These are phyloP conservation scores for Amphimallon solstitiale DNA, from an alignment of 2,888 invertebrate genomes.

Conservation along the genomic window DNA sequence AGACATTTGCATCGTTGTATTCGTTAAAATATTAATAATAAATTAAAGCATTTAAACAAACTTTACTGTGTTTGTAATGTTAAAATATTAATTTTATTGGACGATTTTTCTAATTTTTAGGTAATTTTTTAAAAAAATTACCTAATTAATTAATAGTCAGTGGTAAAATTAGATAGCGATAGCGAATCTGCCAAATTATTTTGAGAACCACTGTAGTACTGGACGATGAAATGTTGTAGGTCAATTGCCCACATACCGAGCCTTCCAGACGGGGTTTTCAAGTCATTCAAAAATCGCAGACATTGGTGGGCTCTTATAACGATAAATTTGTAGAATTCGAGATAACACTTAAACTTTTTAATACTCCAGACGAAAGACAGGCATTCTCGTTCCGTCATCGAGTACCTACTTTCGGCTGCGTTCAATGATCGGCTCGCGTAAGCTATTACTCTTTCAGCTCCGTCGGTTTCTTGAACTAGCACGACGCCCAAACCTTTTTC, in stretches of 20 bases:
- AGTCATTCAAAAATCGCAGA: slow-evolving; percentile 41
- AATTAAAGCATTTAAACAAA: no score
- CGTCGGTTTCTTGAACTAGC: slow-evolving; percentile 41
- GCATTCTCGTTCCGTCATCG: slow-evolving; percentile 48
- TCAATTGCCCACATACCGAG: slow-evolving; percentile 40
- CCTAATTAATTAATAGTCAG: no score
- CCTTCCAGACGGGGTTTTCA: slow-evolving; percentile 38
- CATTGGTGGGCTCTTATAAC: slow-evolving; percentile 49
- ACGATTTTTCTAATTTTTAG: no score
- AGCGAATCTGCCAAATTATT: slow-evolving; percentile 37
- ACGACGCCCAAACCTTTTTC: slow-evolving; percentile 46
- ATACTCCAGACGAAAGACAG: slow-evolving; percentile 50
- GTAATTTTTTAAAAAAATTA: no score
- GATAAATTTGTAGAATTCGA: slow-evolving; percentile 46
- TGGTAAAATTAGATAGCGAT: no score
- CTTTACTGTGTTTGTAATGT: no score
- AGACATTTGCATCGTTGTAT: no score
- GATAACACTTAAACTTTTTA: slow-evolving; percentile 41
- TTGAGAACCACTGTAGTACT: slow-evolving; percentile 37
- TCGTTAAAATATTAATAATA: no score
- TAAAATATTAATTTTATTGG: no score
- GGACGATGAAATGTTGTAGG: slow-evolving; percentile 37
- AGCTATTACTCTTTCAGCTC: slow-evolving; percentile 47
- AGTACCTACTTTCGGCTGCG: slow-evolving; percentile 47
- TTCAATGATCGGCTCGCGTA: slow-evolving; percentile 48